Conservation (phyloP, 2,888 invertebrate species). For the Marasmarcha lunaedactyla region DNA sequence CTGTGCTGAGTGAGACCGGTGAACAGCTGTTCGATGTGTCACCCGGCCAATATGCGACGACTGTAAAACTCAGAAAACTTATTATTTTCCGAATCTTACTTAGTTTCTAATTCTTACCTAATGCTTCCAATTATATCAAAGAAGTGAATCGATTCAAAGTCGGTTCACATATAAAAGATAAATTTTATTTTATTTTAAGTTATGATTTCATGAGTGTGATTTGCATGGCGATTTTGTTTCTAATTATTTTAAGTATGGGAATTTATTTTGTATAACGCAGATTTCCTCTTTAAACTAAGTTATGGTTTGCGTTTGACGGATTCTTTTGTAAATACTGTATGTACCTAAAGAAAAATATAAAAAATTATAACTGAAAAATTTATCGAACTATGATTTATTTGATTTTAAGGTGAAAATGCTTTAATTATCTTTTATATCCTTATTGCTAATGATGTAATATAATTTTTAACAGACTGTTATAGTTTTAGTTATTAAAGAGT, state of each 20-base stretch:
- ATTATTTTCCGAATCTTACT: slow-evolving; percentile 28
- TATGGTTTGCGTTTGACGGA: slow-evolving; percentile 47
- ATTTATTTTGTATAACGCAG: slow-evolving; percentile 43
- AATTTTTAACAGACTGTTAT: slow-evolving; percentile 70
- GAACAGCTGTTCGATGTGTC: not conserved
- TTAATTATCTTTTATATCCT: slow-evolving; percentile 66
- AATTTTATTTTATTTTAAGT: slow-evolving; percentile 51
- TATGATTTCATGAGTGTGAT: slow-evolving; percentile 61
- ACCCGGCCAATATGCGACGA: not conserved
- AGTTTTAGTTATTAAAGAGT: slow-evolving; percentile 58
- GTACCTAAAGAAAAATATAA: slow-evolving; percentile 31
- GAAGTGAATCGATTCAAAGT: slow-evolving; percentile 63
- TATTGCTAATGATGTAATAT: slow-evolving; percentile 64
- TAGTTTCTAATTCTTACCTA: slow-evolving; percentile 59
- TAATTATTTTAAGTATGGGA: slow-evolving; percentile 34
- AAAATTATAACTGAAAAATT: slow-evolving; percentile 43
- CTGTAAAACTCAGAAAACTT: slow-evolving; percentile 9
- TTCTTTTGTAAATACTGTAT: slow-evolving; percentile 57
- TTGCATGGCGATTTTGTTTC: slow-evolving; percentile 64
- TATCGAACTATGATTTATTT: slow-evolving; percentile 55
- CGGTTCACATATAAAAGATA: slow-evolving; percentile 41
- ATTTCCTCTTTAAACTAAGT: slow-evolving; percentile 38
- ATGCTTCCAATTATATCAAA: slow-evolving; percentile 71
- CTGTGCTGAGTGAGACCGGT: not conserved
- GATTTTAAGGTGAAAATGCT: slow-evolving; percentile 69